Evolutionary conservation across 2,113 vertebrate genomes (phyloP).

Genomic region (Callorhinus ursinus): DNA sequence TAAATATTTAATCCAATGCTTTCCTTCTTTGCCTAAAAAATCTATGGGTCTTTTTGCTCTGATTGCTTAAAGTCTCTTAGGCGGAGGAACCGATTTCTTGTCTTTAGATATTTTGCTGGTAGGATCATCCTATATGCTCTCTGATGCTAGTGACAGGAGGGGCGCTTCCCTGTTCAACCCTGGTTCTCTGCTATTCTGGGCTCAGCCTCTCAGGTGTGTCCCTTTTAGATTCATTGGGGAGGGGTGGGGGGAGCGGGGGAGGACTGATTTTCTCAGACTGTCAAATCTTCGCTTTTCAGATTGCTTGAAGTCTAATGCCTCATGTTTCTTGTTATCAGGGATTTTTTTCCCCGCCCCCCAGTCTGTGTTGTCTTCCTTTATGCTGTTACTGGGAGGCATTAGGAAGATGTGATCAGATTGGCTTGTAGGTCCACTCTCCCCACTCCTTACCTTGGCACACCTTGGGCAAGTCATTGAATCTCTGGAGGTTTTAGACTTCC

Average conservation of each 20-base stretch:
- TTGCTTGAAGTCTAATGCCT: not conserved
- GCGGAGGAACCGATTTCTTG: not conserved
- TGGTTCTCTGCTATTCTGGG: not conserved
- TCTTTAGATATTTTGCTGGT: not conserved
- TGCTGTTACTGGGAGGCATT: not conserved
- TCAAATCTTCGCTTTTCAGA: not conserved
- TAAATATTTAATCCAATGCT: not conserved
- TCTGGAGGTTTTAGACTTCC: not conserved
- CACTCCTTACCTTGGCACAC: not conserved
- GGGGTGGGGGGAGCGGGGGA: fast-evolving
- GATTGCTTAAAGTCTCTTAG: not conserved
- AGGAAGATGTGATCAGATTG: not conserved
- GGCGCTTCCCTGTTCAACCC: not conserved
- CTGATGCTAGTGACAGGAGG: not conserved
- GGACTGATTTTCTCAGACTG: not conserved
- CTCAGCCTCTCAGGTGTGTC: not conserved
- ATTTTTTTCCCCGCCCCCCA: not conserved
- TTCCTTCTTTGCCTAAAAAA: not conserved
- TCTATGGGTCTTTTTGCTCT: not conserved
- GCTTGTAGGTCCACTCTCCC: not conserved
- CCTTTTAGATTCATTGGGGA: not conserved
- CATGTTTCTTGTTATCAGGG: not conserved
- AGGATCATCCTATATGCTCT: not conserved
- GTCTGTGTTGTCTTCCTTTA: not conserved
- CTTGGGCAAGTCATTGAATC: not conserved